Evolutionary conservation across 1,140 invertebrate species (phyloP).

Genomic region (Odontomachus brunneus): DNA sequence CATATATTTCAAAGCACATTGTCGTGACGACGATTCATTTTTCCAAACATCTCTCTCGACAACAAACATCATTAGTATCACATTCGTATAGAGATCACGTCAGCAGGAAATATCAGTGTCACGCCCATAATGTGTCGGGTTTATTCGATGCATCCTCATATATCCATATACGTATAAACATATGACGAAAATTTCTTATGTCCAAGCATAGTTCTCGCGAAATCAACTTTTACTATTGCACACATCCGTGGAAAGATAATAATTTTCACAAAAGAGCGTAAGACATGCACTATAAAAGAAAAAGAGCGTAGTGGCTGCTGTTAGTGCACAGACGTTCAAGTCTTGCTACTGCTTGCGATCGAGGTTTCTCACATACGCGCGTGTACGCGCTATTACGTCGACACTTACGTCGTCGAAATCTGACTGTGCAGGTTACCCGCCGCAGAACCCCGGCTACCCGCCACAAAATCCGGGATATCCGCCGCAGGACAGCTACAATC

Average conservation of each 20-base stretch:
- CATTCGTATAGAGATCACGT: not conserved
- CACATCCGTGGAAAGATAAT: slow-evolving; percentile 14
- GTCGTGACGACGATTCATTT: slow-evolving; percentile 10
- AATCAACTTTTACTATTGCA: not conserved
- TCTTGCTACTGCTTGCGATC: slow-evolving; percentile 44
- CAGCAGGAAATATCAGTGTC: too few relatives aligned
- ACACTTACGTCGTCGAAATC: slow-evolving; percentile 36
- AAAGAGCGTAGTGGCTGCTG: slow-evolving; percentile 37
- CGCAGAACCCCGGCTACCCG: slow-evolving; percentile 72
- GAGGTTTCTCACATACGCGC: not conserved
- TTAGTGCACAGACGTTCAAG: slow-evolving; percentile 43
- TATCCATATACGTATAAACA: too few relatives aligned
- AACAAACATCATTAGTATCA: not conserved
- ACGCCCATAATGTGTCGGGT: too few relatives aligned
- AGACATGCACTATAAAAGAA: slow-evolving; percentile 31
- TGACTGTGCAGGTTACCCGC: slow-evolving; percentile 69
- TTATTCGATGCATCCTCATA: too few relatives aligned
- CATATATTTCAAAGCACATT: slow-evolving; percentile 27
- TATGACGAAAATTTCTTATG: slow-evolving; percentile 3
- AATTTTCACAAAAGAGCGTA: slow-evolving; percentile 6
- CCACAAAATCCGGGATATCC: slow-evolving; percentile 78
- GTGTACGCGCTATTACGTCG: not conserved
- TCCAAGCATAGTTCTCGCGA: not conserved
- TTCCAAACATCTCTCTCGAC: slow-evolving; percentile 1
- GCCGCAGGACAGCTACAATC: slow-evolving; percentile 71